Evolutionary conservation across 2,888 invertebrate species (phyloP).

Genomic region (Hyposoter dolosus): DNA sequence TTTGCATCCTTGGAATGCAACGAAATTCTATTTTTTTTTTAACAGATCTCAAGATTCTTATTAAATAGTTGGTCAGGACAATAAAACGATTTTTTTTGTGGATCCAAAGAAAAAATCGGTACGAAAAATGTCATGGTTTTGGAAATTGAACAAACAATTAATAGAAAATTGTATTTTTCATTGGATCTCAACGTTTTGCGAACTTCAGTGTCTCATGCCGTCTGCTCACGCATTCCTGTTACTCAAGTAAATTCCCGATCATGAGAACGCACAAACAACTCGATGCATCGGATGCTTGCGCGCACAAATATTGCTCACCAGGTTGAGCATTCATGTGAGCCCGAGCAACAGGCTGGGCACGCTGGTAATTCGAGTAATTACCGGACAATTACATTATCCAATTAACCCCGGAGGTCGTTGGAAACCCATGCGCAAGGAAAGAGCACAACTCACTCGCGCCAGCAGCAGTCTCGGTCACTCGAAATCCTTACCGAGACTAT

Average conservation of each 20-base stretch:
- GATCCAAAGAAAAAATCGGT: too few relatives aligned
- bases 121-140: too few relatives aligned
- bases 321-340: conserved; percentile 43
- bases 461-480: conserved; percentile 69
- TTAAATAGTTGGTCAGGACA: too few relatives aligned
- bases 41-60: too few relatives aligned
- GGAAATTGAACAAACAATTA: too few relatives aligned
- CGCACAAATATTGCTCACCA: neutral
- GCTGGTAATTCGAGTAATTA: conserved; percentile 83
- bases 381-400: conserved; percentile 84
- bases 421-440: neutral
- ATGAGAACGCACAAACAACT: neutral
- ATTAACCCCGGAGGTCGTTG: conserved; percentile 83
- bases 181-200: too few relatives aligned
- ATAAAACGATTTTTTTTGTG: too few relatives aligned
- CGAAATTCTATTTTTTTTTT: too few relatives aligned
- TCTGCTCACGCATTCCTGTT: neutral
- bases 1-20: too few relatives aligned
- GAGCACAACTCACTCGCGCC: conserved; percentile 48
- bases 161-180: too few relatives aligned
- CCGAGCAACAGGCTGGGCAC: conserved; percentile 75
- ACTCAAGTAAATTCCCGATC: neutral
- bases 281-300: neutral
- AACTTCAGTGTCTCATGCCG: neutral
- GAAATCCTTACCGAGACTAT: conserved; percentile 55